Evolutionary conservation across 2,113 vertebrate species (phyloP), one percentile per base, ranked within the genome.

Genomic region (Entomyzon cyanotis): DNA sequence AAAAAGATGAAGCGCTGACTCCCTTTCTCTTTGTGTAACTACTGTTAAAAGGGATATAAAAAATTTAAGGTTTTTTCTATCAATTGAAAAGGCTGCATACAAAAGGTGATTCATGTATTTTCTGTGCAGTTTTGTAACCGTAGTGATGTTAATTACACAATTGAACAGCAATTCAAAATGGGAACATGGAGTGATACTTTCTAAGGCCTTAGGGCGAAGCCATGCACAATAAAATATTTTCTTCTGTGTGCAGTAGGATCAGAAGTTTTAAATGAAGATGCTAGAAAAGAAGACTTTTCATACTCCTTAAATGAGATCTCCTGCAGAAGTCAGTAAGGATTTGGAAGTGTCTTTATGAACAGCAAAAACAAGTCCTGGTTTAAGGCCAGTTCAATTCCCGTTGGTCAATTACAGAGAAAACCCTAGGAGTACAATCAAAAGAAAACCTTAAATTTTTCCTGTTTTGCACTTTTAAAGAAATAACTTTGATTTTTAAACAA

Each of bases 1-100:
- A 90, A 91, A 97, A 64, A 97, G 88, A 41, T 95, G 96, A 86
- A 98, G 94, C 2, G 97, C 97, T 27, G 76, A 91, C 82, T 96
- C 97, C 76, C 97, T 98, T 91, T 98, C 98, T 82, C 95, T 96
- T 89, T 95, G 92, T 65, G 97, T 98, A 95, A 98, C 95, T 76
- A 93, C 98, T 98, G 93, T 81, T 84, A 93, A 90, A 94, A 83
- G 50, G 68, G 15, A 90, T 59, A 89, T 20, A 74, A 87, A 96
- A 73, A 11, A 6, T 5, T 18, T 53, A 71, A 23, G 35, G 62
- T 79, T 56, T 67, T 75, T 77, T 63, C 68, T 74, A 11, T 30
- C 30, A 56, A 15, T 28, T 69, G 24, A 63, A 63, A 52, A 73
- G 49, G 9, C 53, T 77, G 47, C 37, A 50, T 44, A 21, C 15